These are phyloP conservation scores for Erithacus rubecula DNA, from an alignment of 2,797 vertebrate species.

Conservation along the genomic window DNA sequence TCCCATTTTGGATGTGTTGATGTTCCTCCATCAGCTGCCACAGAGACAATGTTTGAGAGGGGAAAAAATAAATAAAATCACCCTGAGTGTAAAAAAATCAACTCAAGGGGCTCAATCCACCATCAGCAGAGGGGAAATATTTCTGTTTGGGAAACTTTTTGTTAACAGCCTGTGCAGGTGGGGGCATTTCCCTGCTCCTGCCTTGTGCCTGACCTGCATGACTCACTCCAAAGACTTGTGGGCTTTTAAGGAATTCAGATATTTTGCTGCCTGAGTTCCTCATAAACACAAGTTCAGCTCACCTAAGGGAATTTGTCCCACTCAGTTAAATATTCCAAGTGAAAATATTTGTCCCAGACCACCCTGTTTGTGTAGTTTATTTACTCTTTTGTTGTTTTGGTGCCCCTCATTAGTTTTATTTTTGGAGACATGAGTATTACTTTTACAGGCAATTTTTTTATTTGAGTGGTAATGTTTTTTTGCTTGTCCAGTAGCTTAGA, in stretches of 20 bases:
- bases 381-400: too few relatives aligned
- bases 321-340: too few relatives aligned
- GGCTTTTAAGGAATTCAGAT: not conserved
- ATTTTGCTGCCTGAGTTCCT: not conserved
- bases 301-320: not conserved
- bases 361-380: too few relatives aligned
- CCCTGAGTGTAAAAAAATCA: not conserved
- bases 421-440: too few relatives aligned
- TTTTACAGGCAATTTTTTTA: too few relatives aligned
- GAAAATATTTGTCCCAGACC: too few relatives aligned
- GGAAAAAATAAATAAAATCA: not conserved
- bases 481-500: too few relatives aligned
- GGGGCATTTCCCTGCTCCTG: not conserved
- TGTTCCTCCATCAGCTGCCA: not conserved
- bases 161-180: not conserved
- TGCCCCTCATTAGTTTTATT: too few relatives aligned
- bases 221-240: not conserved
- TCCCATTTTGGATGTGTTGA: not conserved
- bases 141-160: not conserved
- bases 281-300: not conserved
- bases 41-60: rapidly evolving
- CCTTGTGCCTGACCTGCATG: not conserved
- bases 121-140: not conserved
- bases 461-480: too few relatives aligned
- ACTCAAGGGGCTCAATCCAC: not conserved